Conservation (phyloP, 2,888 invertebrate genomes). For the Druceiella hillmani region DNA sequence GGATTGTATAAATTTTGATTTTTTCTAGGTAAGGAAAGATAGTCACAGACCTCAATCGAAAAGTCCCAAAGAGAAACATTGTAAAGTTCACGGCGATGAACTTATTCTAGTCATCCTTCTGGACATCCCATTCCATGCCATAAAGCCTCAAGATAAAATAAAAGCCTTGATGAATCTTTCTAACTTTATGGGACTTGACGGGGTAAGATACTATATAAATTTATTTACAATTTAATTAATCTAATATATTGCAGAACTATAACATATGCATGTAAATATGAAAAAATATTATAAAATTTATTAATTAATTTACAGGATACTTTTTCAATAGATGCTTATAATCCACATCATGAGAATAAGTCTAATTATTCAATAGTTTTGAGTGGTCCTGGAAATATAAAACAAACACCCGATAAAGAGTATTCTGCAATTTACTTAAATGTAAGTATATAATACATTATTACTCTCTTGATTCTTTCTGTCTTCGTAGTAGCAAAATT, state of each 20-base stretch:
- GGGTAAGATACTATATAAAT: no score
- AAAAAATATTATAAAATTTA: no score
- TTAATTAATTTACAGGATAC: no score
- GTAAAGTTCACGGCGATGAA: conserved; percentile 30
- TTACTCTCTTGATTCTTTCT: no score
- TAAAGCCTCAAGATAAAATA: conserved; percentile 59
- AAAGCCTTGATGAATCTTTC: conserved; percentile 65
- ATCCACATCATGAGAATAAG: conserved; percentile 34
- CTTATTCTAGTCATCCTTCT: conserved; percentile 62
- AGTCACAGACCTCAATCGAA: background rate
- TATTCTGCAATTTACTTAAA: conserved; percentile 46
- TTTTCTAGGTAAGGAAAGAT: conserved; percentile 1
- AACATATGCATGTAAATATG: no score
- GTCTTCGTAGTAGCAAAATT: no score
- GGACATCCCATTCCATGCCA: conserved; percentile 58
- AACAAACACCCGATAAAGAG: conserved; percentile 37
- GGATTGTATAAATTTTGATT: no score
- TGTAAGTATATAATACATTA: conserved; percentile 32
- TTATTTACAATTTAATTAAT: no score
- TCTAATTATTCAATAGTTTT: conserved; percentile 42
- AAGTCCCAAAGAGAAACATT: conserved; percentile 32
- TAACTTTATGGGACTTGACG: conserved; percentile 62
- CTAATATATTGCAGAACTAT: no score
- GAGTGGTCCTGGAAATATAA: conserved; percentile 49
- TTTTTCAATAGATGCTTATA: conserved; percentile 44